Percentiles rank a stretch among this genome's conserved stretches.
Evolutionary conservation across 1,140 invertebrate genomes (phyloP).

Genomic region (Drosophila hydei): DNA sequence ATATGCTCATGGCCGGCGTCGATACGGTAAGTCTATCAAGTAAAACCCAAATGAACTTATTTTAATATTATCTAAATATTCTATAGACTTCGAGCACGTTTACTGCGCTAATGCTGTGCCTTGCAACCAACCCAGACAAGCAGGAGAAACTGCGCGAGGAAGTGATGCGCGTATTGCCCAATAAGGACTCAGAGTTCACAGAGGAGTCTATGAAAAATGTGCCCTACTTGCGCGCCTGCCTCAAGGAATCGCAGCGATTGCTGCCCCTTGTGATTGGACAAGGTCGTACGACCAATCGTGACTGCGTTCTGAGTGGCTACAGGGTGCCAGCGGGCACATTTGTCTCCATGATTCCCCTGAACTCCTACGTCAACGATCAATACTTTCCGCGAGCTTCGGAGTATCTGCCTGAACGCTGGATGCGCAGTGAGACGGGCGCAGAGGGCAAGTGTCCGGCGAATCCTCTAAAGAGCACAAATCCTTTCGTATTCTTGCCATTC

Average conservation of each 20-base stretch:
- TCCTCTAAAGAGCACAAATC: conserved; percentile 84
- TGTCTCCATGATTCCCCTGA: conserved; percentile 84
- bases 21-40: conserved; percentile 60
- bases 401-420: conserved; percentile 87
- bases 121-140: conserved; percentile 88
- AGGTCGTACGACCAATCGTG: conserved; percentile 84
- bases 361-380: conserved; percentile 81
- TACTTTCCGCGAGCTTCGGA: conserved; percentile 85
- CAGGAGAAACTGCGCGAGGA: conserved; percentile 89
- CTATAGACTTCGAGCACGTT: conserved; percentile 59
- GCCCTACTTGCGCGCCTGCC: conserved; percentile 87
- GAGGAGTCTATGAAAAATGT: conserved; percentile 85
- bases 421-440: conserved; percentile 54
- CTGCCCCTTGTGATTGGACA: conserved; percentile 85
- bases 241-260: conserved; percentile 87
- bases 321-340: conserved; percentile 86
- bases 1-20: conserved; percentile 77
- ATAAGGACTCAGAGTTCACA: conserved; percentile 85
- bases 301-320: conserved; percentile 86
- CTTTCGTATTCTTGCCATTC: conserved; percentile 87
- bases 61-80: background rate
- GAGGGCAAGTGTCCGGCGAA: conserved; percentile 51
- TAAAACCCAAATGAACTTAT: background rate
- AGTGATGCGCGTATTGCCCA: conserved; percentile 84
- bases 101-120: conserved; percentile 40